A percentile compares a stretch with the other conserved stretches of the same genome.
phyloP scores from a whole-genome alignment of 1,140 invertebrate species.

The Drosophila oshimai region DNA sequence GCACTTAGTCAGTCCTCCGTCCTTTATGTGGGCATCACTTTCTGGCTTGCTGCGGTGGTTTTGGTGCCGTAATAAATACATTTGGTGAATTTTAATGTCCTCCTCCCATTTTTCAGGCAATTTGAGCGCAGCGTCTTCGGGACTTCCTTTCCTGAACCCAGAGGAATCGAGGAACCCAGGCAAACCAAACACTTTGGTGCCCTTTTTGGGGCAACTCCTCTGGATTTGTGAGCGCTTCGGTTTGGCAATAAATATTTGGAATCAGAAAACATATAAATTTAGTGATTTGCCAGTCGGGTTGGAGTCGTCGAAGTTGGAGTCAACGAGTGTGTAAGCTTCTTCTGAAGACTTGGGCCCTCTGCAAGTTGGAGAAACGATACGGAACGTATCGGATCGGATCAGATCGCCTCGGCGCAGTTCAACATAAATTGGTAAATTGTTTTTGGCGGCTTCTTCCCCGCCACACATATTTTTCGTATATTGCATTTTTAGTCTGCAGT shows the following conservation, averaged over 20 bases:
- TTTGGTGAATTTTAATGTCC: constrained; percentile 82
- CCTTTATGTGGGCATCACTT: constrained; percentile 75
- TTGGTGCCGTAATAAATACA: constrained; percentile 81
- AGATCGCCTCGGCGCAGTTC: constrained; percentile 44
- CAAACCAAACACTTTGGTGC: constrained; percentile 62
- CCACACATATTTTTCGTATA: constrained; percentile 68
- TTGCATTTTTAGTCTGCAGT: constrained; percentile 65
- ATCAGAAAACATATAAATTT: constrained; percentile 83
- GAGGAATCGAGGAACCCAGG: not conserved
- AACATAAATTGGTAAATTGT: constrained; percentile 82
- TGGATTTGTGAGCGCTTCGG: constrained; percentile 66
- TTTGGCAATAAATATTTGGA: constrained; percentile 82
- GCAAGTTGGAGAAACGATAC: constrained; percentile 3
- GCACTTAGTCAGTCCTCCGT: constrained; percentile 14
- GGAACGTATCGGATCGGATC: constrained; percentile 16
- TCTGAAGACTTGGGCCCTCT: constrained; percentile 17
- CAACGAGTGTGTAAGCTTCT: constrained; percentile 35
- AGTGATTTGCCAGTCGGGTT: constrained; percentile 78
- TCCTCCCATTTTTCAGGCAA: constrained; percentile 77
- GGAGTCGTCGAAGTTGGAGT: constrained; percentile 36
- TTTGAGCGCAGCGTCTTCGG: constrained; percentile 62
- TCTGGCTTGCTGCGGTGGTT: constrained; percentile 50
- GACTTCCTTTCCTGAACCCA: constrained; percentile 45
- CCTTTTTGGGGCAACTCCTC: constrained; percentile 64
- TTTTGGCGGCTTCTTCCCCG: constrained; percentile 75